phyloP scores from a whole-genome alignment of 2,888 invertebrate genomes.

The Thymelicus acteon region DNA sequence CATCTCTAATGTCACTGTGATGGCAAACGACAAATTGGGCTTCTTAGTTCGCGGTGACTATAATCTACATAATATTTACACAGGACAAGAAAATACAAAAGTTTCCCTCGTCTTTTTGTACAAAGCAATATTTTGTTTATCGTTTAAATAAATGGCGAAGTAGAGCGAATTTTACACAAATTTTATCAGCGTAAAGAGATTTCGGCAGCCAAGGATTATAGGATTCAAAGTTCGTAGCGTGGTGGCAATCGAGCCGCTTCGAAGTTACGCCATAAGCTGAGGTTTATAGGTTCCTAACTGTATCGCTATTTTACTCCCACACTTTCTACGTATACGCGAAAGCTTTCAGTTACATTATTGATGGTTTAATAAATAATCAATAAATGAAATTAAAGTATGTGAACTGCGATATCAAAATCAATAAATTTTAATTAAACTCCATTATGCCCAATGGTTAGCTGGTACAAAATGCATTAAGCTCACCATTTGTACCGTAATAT shows the following conservation, averaged over 20 bases:
- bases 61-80: not conserved
- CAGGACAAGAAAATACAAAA: not conserved
- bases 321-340: not conserved
- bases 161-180: conserved; percentile 6
- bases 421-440: too few relatives aligned
- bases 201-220: conserved; percentile 17
- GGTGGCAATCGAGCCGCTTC: conserved; percentile 13
- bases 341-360: too few relatives aligned
- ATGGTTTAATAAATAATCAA: too few relatives aligned
- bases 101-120: not conserved
- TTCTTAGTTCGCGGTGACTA: too few relatives aligned
- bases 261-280: conserved; percentile 18
- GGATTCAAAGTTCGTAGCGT: conserved; percentile 4
- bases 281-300: conserved; percentile 15
- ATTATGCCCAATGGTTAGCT: too few relatives aligned
- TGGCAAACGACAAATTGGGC: too few relatives aligned
- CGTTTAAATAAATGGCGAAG: not conserved
- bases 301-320: not conserved
- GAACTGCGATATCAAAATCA: too few relatives aligned
- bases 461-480: too few relatives aligned
- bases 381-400: too few relatives aligned
- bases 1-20: too few relatives aligned
- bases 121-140: conserved; percentile 3
- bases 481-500: too few relatives aligned
- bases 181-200: conserved; percentile 21